Percentiles rank a stretch among this genome's conserved stretches.
Evolutionary conservation across 2,888 invertebrate genomes (phyloP).

Genomic region (Chaitophorus viminalis): DNA sequence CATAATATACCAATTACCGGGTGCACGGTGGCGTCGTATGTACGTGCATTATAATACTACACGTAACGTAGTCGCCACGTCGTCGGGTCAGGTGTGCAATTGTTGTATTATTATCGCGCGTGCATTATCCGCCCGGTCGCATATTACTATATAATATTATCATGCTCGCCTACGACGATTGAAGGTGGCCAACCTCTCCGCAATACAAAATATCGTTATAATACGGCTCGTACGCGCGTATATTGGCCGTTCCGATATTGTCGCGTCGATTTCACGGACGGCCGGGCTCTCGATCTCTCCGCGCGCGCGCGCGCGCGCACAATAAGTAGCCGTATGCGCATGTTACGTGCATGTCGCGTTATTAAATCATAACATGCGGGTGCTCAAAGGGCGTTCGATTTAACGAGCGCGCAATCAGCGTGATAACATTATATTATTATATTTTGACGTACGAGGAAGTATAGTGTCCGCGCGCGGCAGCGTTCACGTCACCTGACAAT

Average conservation of each 20-base stretch:
- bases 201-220: too few species aligned
- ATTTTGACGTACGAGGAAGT: constrained; percentile 44
- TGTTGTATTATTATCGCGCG: not conserved
- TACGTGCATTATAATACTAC: not conserved
- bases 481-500: constrained; percentile 60
- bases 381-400: not conserved
- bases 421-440: too few species aligned
- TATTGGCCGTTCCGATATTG: too few species aligned
- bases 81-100: too few species aligned
- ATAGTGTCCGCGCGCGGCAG: constrained; percentile 30
- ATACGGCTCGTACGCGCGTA: too few species aligned
- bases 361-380: not conserved
- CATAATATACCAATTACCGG: not conserved
- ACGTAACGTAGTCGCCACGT: too few species aligned
- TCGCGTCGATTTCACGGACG: not conserved
- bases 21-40: not conserved
- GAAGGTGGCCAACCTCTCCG: too few species aligned
- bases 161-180: too few species aligned
- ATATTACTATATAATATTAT: too few species aligned
- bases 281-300: too few species aligned
- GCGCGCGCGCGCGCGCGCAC: too few species aligned
- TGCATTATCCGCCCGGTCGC: not conserved
- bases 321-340: too few species aligned
- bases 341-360: not conserved
- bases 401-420: constrained; percentile 23